Base-by-base conservation (phyloP, 92 coral and sea anemone species). In the Virgularia gustaviana region DNA sequence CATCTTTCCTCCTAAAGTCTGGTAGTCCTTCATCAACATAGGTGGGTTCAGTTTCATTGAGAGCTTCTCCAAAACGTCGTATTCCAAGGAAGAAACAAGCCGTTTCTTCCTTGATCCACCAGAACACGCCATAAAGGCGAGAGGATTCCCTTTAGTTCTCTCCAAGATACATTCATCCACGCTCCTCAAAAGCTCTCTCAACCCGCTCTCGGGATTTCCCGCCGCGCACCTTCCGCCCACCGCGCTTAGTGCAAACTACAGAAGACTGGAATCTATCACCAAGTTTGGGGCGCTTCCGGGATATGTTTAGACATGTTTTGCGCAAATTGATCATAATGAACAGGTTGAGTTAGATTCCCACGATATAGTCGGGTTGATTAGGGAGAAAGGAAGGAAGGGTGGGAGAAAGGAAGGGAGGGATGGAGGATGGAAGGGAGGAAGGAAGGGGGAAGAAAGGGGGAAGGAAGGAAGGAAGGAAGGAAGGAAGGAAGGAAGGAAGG, bases 21-120 rank as follows among this genome's bases (percentile, higher is more conserved):
- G 85, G 32, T 81, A 84, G 60, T 94, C 99, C 32, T 87, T 89
- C 37, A 82, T 16, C 0, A 86, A 88, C 84, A 89, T 86, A 47
- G 86, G 72, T 9, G 96, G 96, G 72, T 94, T 94, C 0, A 94
- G 78, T 27, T 88, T 87, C 89, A 89, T 86, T 0, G 85, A 82
- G 11, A 94, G 80, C 67, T 73, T 38, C 57, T 89, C 96, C 2
- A 94, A 82, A 18, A 89, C 70, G 13, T 94, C 86, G 55, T 83
- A 81, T 6, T 66, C 72, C 39, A 94, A 77, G 57, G 75, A 39
- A 5, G 72, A 73, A 57, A 87, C 67, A 0, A 76, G 88, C 10
- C 60, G 58, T 49, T 49, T 49, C 36, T 68, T 68, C 11, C 75
- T 49, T 24, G 60, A 59, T 30, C 75, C 41, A 16, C 75, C 51